Evolutionary conservation across 2,888 invertebrate species (phyloP).

Genomic region (Dryobota labecula): DNA sequence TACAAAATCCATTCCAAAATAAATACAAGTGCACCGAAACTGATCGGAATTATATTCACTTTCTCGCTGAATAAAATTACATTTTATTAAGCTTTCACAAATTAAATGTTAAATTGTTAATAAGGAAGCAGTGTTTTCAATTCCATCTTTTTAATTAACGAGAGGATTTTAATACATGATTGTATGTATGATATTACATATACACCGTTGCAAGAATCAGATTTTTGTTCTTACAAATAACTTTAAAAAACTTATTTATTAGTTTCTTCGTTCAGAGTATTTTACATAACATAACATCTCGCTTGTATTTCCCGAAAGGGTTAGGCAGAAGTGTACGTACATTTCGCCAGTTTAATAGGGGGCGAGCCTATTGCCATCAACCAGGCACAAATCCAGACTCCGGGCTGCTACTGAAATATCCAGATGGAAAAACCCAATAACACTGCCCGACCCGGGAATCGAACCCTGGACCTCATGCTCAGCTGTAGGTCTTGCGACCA

Average conservation of each 20-base stretch:
- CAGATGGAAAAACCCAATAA: neutral
- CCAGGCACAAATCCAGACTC: neutral
- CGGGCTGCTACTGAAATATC: neutral
- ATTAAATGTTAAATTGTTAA: constrained; percentile 40
- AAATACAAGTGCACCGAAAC: constrained; percentile 14
- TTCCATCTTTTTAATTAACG: constrained; percentile 39
- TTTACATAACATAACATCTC: too few species aligned
- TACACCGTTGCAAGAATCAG: too few species aligned
- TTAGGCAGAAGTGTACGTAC: too few species aligned
- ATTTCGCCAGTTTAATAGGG: neutral
- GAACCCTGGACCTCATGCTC: too few species aligned
- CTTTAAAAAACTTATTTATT: too few species aligned
- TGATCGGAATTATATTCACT: constrained; percentile 43
- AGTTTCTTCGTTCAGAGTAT: too few species aligned
- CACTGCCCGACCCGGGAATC: too few species aligned
- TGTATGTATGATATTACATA: neutral
- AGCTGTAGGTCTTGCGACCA: too few species aligned
- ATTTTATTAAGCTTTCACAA: constrained; percentile 51
- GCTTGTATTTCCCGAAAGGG: neutral
- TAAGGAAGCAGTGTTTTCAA: constrained; percentile 40
- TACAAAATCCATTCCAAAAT: constrained; percentile 33
- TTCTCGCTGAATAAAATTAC: constrained; percentile 38
- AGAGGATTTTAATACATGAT: neutral
- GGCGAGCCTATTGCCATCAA: neutral
- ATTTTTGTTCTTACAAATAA: too few species aligned